Base-by-base conservation (phyloP, 2,797 vertebrate genomes). In the Scyliorhinus canicula region DNA sequence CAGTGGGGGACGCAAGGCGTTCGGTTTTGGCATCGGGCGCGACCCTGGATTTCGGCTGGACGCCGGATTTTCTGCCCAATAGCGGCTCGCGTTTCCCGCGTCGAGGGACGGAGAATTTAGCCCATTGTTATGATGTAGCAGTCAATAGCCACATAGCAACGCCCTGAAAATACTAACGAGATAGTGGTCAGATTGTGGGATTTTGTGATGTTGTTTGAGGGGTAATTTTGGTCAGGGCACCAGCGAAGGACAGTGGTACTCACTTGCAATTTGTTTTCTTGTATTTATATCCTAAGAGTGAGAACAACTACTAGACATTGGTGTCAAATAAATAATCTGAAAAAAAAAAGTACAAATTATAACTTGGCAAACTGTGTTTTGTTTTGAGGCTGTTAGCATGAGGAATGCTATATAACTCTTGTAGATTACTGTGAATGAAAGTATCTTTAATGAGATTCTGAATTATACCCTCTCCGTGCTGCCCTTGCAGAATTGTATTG, bases 371-470 rank as follows among this genome's bases (percentile, higher is more conserved):
- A 63, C 40, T 35, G 19, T 94, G 28, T 31, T 69, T 69, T 69
- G 28, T 71, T 71, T 55, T 94, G 11, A 71, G 93, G 93, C 93
- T 35, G 93, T 94, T 74, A 74, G 74, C 93, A 21, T 71, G 24
- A n/a, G 40, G 60, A 93, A 65, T 67, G 63, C 40, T 50, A 50
- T 69, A 24, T 21, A 94, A 94, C 67, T 19, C 47, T 69, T 35
- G 44, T 52, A 52, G 67, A 94, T 52, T 50, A 94, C 44, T 94
- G 65, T 74, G 67, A 74, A 94, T 94, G 65, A 35, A 94, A 35
- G 65, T 50, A 47, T 74, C 93, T n/a, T 94, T 71, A 94, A 94
- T 94, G 47, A 94, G 44, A 35, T 74, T 94, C 67, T 71, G 67
- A 74, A 71, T 94, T 94, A 69, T 94, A 55, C 67, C 47, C 47